Conservation (phyloP, 2,113 vertebrate species). For the Sphaerodactylus townsendi region DNA sequence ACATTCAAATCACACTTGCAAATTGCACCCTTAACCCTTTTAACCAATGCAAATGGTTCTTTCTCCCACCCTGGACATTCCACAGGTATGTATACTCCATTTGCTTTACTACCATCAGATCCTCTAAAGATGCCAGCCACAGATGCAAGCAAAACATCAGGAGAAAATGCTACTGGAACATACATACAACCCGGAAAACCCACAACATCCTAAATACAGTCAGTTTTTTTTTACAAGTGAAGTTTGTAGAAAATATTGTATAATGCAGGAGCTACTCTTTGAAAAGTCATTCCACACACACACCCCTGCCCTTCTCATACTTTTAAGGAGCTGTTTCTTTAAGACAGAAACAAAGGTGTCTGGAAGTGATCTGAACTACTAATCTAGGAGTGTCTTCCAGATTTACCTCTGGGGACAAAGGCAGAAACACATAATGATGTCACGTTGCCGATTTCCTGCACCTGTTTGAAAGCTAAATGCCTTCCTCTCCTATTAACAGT, state of each 20-base stretch:
- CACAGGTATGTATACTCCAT: no score
- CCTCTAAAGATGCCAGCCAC: no score
- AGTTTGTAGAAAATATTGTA: not conserved
- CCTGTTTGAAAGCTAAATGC: not conserved
- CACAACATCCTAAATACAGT: no score
- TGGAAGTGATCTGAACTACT: not conserved
- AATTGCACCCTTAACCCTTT: no score
- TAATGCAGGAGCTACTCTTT: not conserved
- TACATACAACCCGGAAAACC: no score
- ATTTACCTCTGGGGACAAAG: slow-evolving; percentile 4
- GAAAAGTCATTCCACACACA: not conserved
- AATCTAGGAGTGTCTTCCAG: not conserved
- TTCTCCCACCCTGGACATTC: no score
- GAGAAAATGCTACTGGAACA: no score
- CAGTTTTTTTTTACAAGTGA: not conserved
- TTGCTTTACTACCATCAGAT: no score
- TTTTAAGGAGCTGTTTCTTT: not conserved
- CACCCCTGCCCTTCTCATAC: no score
- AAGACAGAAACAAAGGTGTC: not conserved
- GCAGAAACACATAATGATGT: not conserved
- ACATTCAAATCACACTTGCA: no score
- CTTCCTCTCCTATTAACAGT: slow-evolving; percentile 1
- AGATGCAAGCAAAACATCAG: no score
- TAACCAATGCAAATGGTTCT: no score
- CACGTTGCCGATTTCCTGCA: not conserved